These are phyloP conservation scores for Brienomyrus longianalis DNA, from an alignment of 2,113 vertebrate species.

Conservation along the genomic window DNA sequence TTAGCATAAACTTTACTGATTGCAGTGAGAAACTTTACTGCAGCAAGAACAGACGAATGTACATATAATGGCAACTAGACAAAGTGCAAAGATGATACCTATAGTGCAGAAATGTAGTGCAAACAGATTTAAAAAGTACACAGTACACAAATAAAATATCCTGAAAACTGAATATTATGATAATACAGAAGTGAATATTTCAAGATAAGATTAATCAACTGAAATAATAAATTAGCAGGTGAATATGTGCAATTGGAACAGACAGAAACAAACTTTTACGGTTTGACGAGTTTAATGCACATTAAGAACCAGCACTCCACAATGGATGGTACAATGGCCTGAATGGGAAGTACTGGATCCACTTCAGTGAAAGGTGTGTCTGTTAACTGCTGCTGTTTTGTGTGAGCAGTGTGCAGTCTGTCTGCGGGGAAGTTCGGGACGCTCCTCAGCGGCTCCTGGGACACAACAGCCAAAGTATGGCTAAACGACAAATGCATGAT, in stretches of 20 bases:
- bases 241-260: background rate
- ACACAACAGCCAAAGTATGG: slow-evolving; percentile 94
- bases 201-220: background rate
- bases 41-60: background rate
- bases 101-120: background rate
- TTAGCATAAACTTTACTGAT: background rate
- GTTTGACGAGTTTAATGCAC: background rate
- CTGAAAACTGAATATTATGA: background rate
- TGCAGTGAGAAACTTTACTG: background rate
- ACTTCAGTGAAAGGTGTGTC: background rate
- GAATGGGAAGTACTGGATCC: background rate
- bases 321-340: background rate
- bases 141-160: background rate
- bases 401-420: slow-evolving; percentile 78
- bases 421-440: slow-evolving; percentile 95
- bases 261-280: background rate
- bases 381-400: background rate
- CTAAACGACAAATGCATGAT: slow-evolving; percentile 96
- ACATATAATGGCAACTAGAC: background rate
- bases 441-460: slow-evolving; percentile 94
- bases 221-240: background rate
- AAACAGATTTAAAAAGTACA: background rate
- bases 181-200: background rate
- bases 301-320: background rate
- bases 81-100: background rate